Percentiles rank a stretch among this genome's conserved stretches.
Evolutionary conservation across 1,140 invertebrate genomes (phyloP).

Genomic region (Drosophila simulans): DNA sequence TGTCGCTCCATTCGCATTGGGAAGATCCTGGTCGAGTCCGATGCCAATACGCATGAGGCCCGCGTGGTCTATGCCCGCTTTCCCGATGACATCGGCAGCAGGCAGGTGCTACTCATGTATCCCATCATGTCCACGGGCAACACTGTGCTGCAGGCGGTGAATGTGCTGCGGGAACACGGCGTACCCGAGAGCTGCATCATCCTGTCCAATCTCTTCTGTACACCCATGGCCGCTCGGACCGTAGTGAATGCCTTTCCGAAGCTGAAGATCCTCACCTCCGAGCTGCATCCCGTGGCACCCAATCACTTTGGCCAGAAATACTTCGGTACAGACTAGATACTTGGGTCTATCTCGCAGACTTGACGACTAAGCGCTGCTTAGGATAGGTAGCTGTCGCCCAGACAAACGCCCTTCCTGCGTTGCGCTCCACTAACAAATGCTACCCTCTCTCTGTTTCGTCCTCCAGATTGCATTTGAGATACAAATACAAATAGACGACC

Average conservation of each 20-base stretch:
- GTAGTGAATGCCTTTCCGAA: constrained; percentile 94
- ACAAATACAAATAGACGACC: constrained; percentile 14
- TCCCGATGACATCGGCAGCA: constrained; percentile 95
- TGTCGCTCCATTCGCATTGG: constrained; percentile 98
- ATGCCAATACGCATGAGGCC: constrained; percentile 97
- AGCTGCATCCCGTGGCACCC: constrained; percentile 97
- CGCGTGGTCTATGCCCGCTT: constrained; percentile 99
- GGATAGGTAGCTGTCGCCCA: constrained; percentile 63
- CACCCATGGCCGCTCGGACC: constrained; percentile 94
- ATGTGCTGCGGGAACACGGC: constrained; percentile 96
- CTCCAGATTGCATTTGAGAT: constrained; percentile 60
- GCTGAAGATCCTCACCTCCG: constrained; percentile 97
- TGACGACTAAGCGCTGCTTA: constrained; percentile 78
- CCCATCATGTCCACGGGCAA: constrained; percentile 99
- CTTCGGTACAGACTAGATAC: constrained; percentile 96
- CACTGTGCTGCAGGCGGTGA: constrained; percentile 94
- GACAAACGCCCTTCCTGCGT: not conserved
- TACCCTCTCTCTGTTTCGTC: constrained; percentile 5
- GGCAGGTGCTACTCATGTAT: constrained; percentile 98
- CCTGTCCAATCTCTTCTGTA: constrained; percentile 98
- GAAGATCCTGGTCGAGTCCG: constrained; percentile 98
- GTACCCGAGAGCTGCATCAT: constrained; percentile 97
- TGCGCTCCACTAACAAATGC: constrained; percentile 28
- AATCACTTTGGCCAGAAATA: constrained; percentile 99
- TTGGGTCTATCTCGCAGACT: constrained; percentile 40